Evolutionary conservation across 2,797 vertebrate species (phyloP), one percentile per base, ranked within the genome.

Genomic region (Furcifer pardalis): DNA sequence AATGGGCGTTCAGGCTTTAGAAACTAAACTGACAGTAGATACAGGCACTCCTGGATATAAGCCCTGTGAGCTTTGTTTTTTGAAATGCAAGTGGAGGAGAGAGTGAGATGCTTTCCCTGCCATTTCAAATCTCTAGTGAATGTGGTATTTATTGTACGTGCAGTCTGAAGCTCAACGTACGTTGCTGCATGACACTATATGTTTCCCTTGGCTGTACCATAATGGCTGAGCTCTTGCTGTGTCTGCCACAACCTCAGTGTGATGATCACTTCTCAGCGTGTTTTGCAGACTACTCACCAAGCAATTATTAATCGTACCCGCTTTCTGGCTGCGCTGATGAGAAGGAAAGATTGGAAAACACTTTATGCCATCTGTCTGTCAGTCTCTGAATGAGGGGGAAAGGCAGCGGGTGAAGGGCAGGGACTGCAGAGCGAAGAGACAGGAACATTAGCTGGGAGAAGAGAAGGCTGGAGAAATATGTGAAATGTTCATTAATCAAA

Each of bases 401-500:
- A 85, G 30, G 27, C 44, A 66, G 13, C 23, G 6, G 78, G 49
- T 76, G 65, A 85, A 85, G 37, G 49, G 32, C 63, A 59, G 60
- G 60, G 81, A 77, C 81, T 77, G 2, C 83, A 78, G 82, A 1
- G 85, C 82, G 88, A 78, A 52, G 71, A 75, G 73, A 68, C 77
- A 63, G 69, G 82, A 81, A 83, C 85, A 83, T 85, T 87, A 85
- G 89, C 87, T 60, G 60, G 0, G 3, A 44, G 85, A 77, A 4
- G 7, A 77, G 81, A 56, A 85, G 62, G 81, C 68, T 75, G 83
- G 0, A 86, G 1, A 68, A 0, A n/a, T 66, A 73, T 27, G 71
- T 2, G 35, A n/a, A 89, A 69, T 86, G 85, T 71, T 90, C 85
- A 91, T 92, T 89, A 83, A 89, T 79, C 90, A 89, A 91, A 83